Percentiles rank a stretch among this genome's conserved stretches.
These are phyloP conservation scores for Agrilus mali DNA, from an alignment of 2,888 invertebrate genomes.

Conservation along the genomic window DNA sequence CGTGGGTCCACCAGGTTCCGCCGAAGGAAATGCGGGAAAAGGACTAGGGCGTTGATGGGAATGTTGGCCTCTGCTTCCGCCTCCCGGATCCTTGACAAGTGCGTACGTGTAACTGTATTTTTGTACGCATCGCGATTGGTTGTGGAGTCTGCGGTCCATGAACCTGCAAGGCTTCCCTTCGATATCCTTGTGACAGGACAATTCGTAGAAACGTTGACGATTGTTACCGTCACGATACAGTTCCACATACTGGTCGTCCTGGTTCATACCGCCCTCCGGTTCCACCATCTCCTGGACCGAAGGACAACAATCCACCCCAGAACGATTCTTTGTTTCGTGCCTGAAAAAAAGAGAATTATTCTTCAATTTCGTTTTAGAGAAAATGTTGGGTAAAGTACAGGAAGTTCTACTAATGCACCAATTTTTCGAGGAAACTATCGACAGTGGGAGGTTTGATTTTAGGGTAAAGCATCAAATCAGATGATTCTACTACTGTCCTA, in stretches of 20 bases:
- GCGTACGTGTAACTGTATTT: conserved; percentile 77
- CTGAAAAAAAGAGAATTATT: conserved; percentile 8
- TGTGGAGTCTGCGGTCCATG: conserved; percentile 49
- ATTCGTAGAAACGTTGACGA: conserved; percentile 63
- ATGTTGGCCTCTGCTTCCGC: conserved; percentile 25
- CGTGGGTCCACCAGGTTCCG: conserved; percentile 32
- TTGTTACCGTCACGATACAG: conserved; percentile 61
- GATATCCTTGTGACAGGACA: conserved; percentile 60
- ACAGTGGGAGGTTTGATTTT: too few species aligned
- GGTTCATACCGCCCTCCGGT: conserved; percentile 64
- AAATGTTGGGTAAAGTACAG: too few species aligned
- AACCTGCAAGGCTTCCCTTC: conserved; percentile 62
- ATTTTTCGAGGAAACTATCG: too few species aligned
- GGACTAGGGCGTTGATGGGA: conserved; percentile 24
- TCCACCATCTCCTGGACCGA: conserved; percentile 63
- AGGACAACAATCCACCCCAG: conserved; percentile 67
- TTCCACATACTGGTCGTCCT: conserved; percentile 57
- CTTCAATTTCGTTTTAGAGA: too few species aligned
- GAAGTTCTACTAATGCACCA: too few species aligned
- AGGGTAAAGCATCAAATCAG: too few species aligned
- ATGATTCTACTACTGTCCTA: too few species aligned
- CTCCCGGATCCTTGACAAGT: conserved; percentile 52
- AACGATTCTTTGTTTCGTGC: conserved; percentile 28
- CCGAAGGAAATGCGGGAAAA: conserved; percentile 39
- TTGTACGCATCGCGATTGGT: conserved; percentile 64